phyloP scores from a whole-genome alignment of 1,140 invertebrate genomes.

The Trichoplusia ni region DNA sequence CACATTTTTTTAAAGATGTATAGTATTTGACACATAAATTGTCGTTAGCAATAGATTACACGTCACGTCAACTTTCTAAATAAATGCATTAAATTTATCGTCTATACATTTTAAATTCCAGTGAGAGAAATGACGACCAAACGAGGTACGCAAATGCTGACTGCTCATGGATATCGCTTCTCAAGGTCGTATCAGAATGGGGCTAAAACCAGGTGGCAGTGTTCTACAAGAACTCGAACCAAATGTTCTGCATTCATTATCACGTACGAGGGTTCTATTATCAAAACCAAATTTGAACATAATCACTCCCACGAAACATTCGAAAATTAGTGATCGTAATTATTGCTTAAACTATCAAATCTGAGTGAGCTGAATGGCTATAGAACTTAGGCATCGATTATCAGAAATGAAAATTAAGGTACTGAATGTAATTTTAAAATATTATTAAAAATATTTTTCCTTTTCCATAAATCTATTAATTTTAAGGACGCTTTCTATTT shows the following conservation, averaged over 20 bases:
- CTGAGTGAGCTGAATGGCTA: no score
- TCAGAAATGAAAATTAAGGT: no score
- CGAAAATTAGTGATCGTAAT: no score
- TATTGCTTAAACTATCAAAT: no score
- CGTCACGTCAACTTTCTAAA: background rate
- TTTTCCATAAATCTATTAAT: no score
- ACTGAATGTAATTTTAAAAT: no score
- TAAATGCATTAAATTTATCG: background rate
- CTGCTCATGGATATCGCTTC: slow-evolving; percentile 41
- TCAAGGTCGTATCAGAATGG: slow-evolving; percentile 38
- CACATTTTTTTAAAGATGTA: no score
- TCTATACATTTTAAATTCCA: slow-evolving; percentile 31
- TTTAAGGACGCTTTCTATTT: no score
- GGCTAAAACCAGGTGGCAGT: slow-evolving; percentile 46
- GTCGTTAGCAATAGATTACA: background rate
- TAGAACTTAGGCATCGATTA: no score
- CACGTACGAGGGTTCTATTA: slow-evolving; percentile 18
- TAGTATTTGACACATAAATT: no score
- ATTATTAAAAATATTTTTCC: no score
- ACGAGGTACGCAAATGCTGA: slow-evolving; percentile 43
- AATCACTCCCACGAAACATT: slow-evolving; percentile 1
- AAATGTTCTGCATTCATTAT: slow-evolving; percentile 33
- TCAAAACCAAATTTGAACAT: slow-evolving; percentile 27
- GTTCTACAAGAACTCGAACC: slow-evolving; percentile 29
- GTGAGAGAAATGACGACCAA: slow-evolving; percentile 34